phyloP scores from a whole-genome alignment of 2,888 invertebrate genomes.

The Liopterus haemorrhoidalis region DNA sequence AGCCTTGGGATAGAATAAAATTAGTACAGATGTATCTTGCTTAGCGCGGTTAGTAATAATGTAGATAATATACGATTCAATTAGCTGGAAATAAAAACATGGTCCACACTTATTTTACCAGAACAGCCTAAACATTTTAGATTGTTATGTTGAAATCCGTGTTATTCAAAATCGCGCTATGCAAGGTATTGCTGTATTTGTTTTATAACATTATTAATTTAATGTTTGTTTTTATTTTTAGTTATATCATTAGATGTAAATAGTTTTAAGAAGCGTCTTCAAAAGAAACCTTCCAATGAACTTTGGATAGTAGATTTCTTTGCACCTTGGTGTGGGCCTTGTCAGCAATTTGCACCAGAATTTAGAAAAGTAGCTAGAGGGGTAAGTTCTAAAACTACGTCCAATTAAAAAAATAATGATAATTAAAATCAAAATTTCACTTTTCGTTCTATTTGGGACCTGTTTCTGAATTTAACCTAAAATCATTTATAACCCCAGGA shows the following conservation, averaged over 20 bases:
- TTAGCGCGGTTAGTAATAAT: too few relatives aligned
- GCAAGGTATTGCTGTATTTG: neutral
- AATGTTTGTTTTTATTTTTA: constrained; percentile 34
- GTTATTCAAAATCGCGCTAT: neutral
- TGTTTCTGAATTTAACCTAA: too few relatives aligned
- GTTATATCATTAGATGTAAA: constrained; percentile 53
- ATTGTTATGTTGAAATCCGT: too few relatives aligned
- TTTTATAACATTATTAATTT: constrained; percentile 22
- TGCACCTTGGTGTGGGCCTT: constrained; percentile 71
- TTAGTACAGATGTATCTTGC: too few relatives aligned
- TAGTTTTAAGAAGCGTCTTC: constrained; percentile 51
- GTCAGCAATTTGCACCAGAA: constrained; percentile 61
- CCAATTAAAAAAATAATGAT: constrained; percentile 10
- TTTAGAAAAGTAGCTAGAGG: constrained; percentile 60
- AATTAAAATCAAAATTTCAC: too few relatives aligned
- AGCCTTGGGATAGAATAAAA: too few relatives aligned
- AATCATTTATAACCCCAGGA: too few relatives aligned
- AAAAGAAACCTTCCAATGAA: constrained; percentile 49
- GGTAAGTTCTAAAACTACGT: constrained; percentile 34
- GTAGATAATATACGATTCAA: neutral
- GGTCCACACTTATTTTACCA: neutral
- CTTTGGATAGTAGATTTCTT: constrained; percentile 67
- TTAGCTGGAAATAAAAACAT: neutral
- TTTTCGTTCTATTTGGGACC: too few relatives aligned
- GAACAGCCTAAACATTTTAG: too few relatives aligned